A percentile compares a stretch with the other conserved stretches of the same genome.
These are phyloP conservation scores for Plutomurus gul DNA, from an alignment of 1,140 invertebrate species.

Conservation along the genomic window DNA sequence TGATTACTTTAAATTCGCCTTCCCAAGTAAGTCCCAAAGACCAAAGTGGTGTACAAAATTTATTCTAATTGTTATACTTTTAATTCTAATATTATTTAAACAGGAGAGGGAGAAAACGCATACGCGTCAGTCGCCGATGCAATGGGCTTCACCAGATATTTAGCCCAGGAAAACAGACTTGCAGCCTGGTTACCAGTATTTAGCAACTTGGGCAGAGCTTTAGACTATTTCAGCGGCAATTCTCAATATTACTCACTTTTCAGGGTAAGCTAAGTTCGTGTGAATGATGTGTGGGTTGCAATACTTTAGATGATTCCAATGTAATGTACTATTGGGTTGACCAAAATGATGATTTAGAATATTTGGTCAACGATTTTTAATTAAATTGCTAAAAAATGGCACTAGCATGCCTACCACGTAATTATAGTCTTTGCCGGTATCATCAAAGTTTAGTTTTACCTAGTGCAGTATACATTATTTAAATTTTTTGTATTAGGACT, in stretches of 20 bases:
- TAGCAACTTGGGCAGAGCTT: background rate
- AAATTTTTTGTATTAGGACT: background rate
- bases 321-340: no score
- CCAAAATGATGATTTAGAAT: no score
- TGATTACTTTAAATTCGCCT: constrained; percentile 34
- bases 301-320: no score
- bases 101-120: background rate
- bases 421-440: background rate
- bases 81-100: no score
- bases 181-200: background rate
- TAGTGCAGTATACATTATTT: background rate
- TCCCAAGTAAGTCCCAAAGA: constrained; percentile 1
- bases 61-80: no score
- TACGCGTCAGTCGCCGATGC: background rate
- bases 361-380: background rate
- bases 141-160: background rate
- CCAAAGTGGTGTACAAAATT: no score
- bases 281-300: no score
- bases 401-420: background rate
- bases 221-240: background rate
- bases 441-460: background rate
- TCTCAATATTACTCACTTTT: background rate
- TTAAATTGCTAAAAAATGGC: background rate
- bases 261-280: background rate
- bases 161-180: background rate